A percentile compares a stretch with the other conserved stretches of the same genome.
Evolutionary conservation across 2,797 vertebrate genomes (phyloP).

Genomic region (Ataeniobius toweri): DNA sequence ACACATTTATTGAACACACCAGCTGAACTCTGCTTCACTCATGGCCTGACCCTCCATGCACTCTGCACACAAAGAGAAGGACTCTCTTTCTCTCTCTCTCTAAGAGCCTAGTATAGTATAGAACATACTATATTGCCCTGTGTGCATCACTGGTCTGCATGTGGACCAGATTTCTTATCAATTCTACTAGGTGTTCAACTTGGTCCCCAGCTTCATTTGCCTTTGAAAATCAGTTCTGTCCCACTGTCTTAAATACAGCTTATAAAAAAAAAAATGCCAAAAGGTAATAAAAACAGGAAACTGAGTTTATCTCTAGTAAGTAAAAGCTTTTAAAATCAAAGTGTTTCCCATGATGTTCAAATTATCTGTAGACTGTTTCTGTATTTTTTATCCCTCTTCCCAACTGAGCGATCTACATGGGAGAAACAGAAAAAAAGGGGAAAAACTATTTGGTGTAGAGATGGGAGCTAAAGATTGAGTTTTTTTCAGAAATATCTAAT

Average conservation of each 20-base stretch:
- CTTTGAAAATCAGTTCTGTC: not conserved
- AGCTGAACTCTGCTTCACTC: no score
- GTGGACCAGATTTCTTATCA: not conserved
- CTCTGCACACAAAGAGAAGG: no score
- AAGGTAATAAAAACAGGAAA: slow-evolving; percentile 6
- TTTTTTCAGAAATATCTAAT: slow-evolving; percentile 62
- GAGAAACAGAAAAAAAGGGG: slow-evolving; percentile 5
- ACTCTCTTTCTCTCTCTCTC: no score
- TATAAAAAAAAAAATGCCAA: not conserved
- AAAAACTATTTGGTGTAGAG: slow-evolving; percentile 52
- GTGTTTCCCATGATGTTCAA: slow-evolving; percentile 20
- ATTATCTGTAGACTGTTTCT: slow-evolving; percentile 31
- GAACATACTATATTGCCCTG: no score
- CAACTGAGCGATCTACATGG: not conserved
- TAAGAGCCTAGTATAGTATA: no score
- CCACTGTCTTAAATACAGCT: not conserved
- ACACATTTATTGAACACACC: no score
- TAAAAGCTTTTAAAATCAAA: slow-evolving; percentile 54
- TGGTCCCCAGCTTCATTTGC: no score
- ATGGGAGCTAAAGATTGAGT: slow-evolving; percentile 73
- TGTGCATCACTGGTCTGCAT: not conserved
- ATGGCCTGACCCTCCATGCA: no score
- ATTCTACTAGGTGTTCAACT: not conserved
- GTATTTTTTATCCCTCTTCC: not conserved
- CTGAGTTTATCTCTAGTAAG: slow-evolving; percentile 31